Conservation (phyloP, 2,888 invertebrate species). For the Leptothorax acervorum region DNA sequence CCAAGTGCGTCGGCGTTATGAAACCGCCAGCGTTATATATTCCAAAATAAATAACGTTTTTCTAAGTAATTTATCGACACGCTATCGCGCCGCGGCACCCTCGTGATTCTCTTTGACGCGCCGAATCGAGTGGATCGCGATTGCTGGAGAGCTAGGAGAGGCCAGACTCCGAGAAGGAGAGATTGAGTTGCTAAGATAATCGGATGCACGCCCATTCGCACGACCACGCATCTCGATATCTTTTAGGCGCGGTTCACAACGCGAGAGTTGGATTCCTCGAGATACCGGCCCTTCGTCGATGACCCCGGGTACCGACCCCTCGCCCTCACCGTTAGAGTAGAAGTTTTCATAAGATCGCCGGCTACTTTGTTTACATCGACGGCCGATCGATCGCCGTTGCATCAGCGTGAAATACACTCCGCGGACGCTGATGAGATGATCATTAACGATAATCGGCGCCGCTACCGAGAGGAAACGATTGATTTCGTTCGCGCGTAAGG, state of each 20-base stretch:
- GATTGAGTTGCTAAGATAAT: slow-evolving; percentile 84
- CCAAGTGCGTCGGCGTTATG: not conserved
- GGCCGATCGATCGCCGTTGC: slow-evolving; percentile 2
- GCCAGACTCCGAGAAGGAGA: slow-evolving; percentile 73
- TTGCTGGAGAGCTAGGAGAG: slow-evolving; percentile 63
- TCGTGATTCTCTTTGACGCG: slow-evolving; percentile 60
- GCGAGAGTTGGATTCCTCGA: slow-evolving; percentile 28
- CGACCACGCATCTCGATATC: slow-evolving; percentile 78
- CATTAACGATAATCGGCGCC: slow-evolving; percentile 31
- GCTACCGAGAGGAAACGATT: slow-evolving; percentile 25
- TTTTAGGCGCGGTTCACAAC: slow-evolving; percentile 71
- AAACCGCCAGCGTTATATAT: too few relatives aligned
- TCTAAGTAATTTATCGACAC: slow-evolving; percentile 8
- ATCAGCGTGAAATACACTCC: slow-evolving; percentile 31
- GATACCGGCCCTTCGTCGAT: slow-evolving; percentile 61
- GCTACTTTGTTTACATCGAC: slow-evolving; percentile 33
- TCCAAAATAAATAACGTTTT: not conserved
- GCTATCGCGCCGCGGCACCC: slow-evolving; percentile 54
- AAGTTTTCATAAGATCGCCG: slow-evolving; percentile 21
- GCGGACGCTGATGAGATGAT: slow-evolving; percentile 21
- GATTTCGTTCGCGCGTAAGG: not conserved
- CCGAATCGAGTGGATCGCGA: slow-evolving; percentile 61
- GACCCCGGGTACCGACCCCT: slow-evolving; percentile 32
- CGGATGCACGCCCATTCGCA: slow-evolving; percentile 82
- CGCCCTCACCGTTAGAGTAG: not conserved